A percentile compares a stretch with the other conserved stretches of the same genome.
Conservation (phyloP, 2,113 vertebrate species). For the Varanus komodoensis region DNA sequence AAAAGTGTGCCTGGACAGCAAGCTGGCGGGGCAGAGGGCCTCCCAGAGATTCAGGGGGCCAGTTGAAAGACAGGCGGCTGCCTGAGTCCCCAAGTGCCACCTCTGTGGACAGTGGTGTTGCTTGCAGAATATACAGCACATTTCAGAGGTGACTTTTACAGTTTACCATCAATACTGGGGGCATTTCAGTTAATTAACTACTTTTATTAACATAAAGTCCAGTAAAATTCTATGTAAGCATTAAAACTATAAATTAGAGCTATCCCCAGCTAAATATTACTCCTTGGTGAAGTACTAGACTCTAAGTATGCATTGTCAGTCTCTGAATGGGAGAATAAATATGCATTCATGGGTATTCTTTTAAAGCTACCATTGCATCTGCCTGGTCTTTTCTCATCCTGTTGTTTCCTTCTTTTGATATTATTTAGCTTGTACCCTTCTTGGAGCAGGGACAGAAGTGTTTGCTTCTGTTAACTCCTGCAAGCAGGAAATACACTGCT, state of each 20-base stretch:
- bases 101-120: neutral
- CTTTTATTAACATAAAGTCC: conserved; percentile 68
- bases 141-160: conserved; percentile 63
- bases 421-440: neutral
- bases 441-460: neutral
- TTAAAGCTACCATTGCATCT: neutral
- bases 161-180: conserved; percentile 57
- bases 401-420: neutral
- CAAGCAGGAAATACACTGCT: neutral
- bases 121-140: conserved; percentile 39
- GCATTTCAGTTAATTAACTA: conserved; percentile 65
- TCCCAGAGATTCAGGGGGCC: no score
- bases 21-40: no score
- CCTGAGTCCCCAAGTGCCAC: no score
- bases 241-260: conserved; percentile 63
- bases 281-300: conserved; percentile 43
- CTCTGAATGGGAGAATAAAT: conserved; percentile 25
- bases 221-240: conserved; percentile 57
- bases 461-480: neutral
- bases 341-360: neutral
- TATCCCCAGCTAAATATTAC: conserved; percentile 33
- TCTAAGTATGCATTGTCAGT: conserved; percentile 39
- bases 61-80: no score
- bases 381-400: neutral
- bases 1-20: no score